Evolutionary conservation across 2,113 vertebrate genomes (phyloP).

Genomic region (Sturnira hondurensis): DNA sequence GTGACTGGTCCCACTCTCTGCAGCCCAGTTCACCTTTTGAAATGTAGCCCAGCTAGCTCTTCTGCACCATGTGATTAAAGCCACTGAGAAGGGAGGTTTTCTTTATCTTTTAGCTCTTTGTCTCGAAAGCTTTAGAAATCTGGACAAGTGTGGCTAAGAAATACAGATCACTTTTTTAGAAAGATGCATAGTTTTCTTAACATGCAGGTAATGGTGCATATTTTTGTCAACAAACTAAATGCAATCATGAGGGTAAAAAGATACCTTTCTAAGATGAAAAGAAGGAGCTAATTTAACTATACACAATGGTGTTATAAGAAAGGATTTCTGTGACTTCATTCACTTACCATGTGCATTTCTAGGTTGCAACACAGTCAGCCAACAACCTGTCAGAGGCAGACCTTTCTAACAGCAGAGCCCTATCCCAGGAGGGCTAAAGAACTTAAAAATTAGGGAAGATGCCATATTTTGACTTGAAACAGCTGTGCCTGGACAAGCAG

Average conservation of each 20-base stretch:
- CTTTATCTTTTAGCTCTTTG: slow-evolving; percentile 16
- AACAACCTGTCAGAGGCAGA: neutral
- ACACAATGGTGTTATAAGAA: neutral
- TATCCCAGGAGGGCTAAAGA: neutral
- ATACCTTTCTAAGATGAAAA: neutral
- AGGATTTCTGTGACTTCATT: slow-evolving; percentile 9
- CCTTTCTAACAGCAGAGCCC: slow-evolving; percentile 12
- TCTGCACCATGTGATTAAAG: neutral
- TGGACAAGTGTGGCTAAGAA: slow-evolving; percentile 33
- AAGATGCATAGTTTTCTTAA: slow-evolving; percentile 41
- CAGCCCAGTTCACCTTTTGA: neutral
- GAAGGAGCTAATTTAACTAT: slow-evolving; percentile 22
- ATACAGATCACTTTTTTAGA: neutral
- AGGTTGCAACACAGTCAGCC: neutral
- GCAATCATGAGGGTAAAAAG: neutral
- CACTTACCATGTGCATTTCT: slow-evolving; percentile 15
- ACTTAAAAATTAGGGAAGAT: slow-evolving; percentile 13
- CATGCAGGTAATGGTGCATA: neutral
- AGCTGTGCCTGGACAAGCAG: neutral
- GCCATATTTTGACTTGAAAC: slow-evolving; percentile 29
- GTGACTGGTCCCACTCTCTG: neutral
- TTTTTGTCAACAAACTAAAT: slow-evolving; percentile 30
- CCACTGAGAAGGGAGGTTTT: neutral
- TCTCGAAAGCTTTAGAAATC: slow-evolving; percentile 27
- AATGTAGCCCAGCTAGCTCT: slow-evolving; percentile 39